Percentiles rank a stretch among this genome's conserved stretches.
These are phyloP conservation scores for Corynorhinus townsendii DNA, from an alignment of 2,113 vertebrate genomes.

Conservation along the genomic window DNA sequence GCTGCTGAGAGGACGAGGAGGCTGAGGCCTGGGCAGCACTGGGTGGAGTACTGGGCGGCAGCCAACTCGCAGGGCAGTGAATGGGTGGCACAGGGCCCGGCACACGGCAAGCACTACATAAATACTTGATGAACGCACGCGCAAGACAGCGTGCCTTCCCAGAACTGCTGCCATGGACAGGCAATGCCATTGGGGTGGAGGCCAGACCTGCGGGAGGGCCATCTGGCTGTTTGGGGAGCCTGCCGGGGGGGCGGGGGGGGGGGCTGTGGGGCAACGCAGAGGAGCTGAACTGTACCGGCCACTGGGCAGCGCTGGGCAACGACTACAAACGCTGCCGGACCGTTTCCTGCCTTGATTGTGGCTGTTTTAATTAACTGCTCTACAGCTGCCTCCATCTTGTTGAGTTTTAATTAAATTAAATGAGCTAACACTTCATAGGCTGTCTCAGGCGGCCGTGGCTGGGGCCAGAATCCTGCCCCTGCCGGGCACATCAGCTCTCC, in stretches of 20 bases:
- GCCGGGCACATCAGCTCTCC: conserved; percentile 25
- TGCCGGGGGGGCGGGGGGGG: not conserved
- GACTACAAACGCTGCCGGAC: conserved; percentile 29
- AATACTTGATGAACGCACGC: conserved; percentile 38
- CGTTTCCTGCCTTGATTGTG: conserved; percentile 68
- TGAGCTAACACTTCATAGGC: conserved; percentile 71
- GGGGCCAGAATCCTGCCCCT: conserved; percentile 69
- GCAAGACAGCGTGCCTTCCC: not conserved
- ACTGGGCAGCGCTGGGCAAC: conserved; percentile 24
- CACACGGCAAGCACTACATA: conserved; percentile 8
- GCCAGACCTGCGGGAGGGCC: not conserved
- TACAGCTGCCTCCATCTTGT: conserved; percentile 82
- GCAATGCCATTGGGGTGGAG: not conserved
- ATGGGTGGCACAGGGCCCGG: not conserved
- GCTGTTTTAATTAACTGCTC: conserved; percentile 79
- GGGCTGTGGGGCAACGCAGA: not conserved
- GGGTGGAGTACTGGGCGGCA: not conserved
- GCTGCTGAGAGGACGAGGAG: not conserved
- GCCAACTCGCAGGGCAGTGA: not conserved
- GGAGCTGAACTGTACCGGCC: not conserved
- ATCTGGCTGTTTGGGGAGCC: conserved; percentile 17
- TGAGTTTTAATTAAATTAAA: conserved; percentile 84
- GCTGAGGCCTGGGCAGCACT: not conserved
- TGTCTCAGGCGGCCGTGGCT: conserved; percentile 60
- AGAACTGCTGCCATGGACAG: conserved; percentile 19